phyloP scores from a whole-genome alignment of 1,140 invertebrate genomes.

The Heliothis subflexa region DNA sequence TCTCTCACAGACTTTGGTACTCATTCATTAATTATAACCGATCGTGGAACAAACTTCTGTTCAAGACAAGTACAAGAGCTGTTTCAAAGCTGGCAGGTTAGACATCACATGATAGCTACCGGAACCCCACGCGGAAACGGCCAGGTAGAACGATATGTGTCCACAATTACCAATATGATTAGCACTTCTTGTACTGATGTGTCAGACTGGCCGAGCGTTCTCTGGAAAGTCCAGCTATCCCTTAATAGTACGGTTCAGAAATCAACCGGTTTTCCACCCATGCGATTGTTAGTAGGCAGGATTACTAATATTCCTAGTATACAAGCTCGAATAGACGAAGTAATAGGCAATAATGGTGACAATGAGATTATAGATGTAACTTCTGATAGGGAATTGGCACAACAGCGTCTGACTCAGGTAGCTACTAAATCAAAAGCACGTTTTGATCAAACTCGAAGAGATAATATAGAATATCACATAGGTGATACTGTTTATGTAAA shows the following conservation, averaged over 20 bases:
- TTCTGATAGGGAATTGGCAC: neutral
- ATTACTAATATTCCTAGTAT: conserved; percentile 58
- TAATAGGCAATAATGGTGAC: neutral
- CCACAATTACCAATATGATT: conserved; percentile 6
- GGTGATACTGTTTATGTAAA: conserved; percentile 62
- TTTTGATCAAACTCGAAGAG: conserved; percentile 54
- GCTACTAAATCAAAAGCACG: conserved; percentile 57
- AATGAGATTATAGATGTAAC: conserved; percentile 1
- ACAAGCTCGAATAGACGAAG: conserved; percentile 24
- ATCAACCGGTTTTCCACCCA: conserved; percentile 62
- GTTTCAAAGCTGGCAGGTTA: conserved; percentile 46
- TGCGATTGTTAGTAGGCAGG: conserved; percentile 57
- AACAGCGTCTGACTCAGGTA: conserved; percentile 41
- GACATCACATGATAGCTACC: conserved; percentile 14
- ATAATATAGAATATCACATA: conserved; percentile 52
- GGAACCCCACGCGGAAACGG: conserved; percentile 9
- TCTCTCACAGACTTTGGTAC: conserved; percentile 49
- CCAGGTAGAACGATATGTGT: conserved; percentile 9
- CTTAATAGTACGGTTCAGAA: conserved; percentile 67
- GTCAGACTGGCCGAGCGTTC: conserved; percentile 62
- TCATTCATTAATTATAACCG: conserved; percentile 52
- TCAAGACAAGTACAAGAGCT: conserved; percentile 48
- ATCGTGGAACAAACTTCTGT: conserved; percentile 65
- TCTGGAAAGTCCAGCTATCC: conserved; percentile 69
- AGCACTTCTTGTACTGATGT: conserved; percentile 2